Evolutionary conservation across 2,797 vertebrate species (phyloP).

Genomic region (Cygnus olor): DNA sequence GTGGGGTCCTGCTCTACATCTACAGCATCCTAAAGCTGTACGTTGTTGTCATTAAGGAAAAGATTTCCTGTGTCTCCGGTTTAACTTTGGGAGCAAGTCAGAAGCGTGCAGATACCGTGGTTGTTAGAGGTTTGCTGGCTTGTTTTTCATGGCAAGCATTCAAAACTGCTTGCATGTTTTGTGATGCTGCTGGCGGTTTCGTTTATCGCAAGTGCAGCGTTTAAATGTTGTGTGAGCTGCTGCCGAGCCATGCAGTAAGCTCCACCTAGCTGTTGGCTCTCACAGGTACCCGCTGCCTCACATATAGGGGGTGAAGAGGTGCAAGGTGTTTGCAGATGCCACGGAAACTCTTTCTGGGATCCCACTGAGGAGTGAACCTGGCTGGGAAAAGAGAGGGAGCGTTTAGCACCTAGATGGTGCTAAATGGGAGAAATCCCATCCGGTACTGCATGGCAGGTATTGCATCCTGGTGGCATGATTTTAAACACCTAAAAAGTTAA

Average conservation of each 20-base stretch:
- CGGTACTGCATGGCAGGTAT: neutral
- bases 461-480: neutral
- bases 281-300: fast-evolving
- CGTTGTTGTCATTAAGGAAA: neutral
- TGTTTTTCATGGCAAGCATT: neutral
- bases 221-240: neutral
- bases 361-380: neutral
- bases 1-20: neutral
- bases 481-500: neutral
- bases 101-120: neutral
- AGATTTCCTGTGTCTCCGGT: neutral
- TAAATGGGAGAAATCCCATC: neutral
- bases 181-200: neutral
- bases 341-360: neutral
- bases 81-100: neutral
- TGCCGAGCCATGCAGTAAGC: neutral
- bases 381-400: neutral
- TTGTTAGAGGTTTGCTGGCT: neutral
- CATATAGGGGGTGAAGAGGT: fast-evolving
- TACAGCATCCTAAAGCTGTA: neutral
- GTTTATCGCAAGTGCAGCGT: neutral
- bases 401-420: neutral
- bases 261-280: neutral
- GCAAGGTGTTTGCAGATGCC: neutral
- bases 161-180: neutral